Percentiles rank a stretch among this genome's conserved stretches.
These are phyloP conservation scores for Picus viridis DNA, from an alignment of 2,797 vertebrate species.

Conservation along the genomic window DNA sequence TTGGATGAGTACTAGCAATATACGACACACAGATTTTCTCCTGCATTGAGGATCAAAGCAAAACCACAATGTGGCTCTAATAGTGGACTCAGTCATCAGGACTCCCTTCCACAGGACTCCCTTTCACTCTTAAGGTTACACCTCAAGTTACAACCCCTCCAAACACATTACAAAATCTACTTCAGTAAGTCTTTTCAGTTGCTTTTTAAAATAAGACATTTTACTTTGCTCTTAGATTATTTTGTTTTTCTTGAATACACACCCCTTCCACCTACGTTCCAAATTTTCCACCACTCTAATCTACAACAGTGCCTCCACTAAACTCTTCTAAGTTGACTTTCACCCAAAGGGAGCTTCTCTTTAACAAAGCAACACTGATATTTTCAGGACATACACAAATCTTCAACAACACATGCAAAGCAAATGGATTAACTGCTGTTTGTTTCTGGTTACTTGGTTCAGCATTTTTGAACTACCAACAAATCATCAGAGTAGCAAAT, in stretches of 20 bases:
- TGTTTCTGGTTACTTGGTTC: neutral
- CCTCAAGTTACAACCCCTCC: neutral
- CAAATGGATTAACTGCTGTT: neutral
- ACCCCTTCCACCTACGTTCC: neutral
- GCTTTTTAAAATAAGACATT: neutral
- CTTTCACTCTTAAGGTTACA: neutral
- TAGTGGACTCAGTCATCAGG: neutral
- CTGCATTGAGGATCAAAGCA: neutral
- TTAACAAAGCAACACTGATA: neutral
- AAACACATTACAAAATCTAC: neutral
- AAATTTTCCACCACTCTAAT: neutral
- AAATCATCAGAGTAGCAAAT: neutral
- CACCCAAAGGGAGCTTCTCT: neutral
- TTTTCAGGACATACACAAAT: neutral
- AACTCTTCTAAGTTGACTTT: neutral
- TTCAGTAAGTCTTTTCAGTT: neutral
- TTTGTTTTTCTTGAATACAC: neutral
- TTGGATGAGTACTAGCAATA: neutral
- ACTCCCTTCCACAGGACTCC: neutral
- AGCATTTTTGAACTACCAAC: neutral
- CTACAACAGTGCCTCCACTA: rapidly evolving
- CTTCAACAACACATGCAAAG: neutral
- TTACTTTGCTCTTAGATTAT: neutral
- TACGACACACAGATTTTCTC: neutral
- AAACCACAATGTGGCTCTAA: neutral